A percentile compares a stretch with the other conserved stretches of the same genome.
These are phyloP conservation scores for Otolemur garnettii DNA, from an alignment of 2,113 vertebrate genomes.

Conservation along the genomic window DNA sequence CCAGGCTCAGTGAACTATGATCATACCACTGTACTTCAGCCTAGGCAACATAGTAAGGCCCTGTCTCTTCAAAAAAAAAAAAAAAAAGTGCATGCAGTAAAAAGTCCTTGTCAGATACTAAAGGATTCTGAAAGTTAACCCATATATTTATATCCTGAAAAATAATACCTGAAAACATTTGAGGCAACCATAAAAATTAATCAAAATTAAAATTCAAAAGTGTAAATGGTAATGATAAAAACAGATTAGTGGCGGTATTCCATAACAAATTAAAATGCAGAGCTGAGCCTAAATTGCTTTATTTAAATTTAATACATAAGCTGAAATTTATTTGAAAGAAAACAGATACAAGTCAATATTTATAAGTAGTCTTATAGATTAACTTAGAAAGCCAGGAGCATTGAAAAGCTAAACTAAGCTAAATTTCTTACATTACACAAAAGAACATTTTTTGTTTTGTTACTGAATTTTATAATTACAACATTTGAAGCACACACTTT, in stretches of 20 bases:
- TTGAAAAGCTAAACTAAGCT: conserved; percentile 27
- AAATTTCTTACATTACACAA: conserved; percentile 29
- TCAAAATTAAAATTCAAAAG: conserved; percentile 8
- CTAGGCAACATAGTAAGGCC: too few species aligned
- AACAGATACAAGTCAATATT: neutral
- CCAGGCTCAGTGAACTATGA: too few species aligned
- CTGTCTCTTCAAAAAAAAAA: too few species aligned
- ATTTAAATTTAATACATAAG: neutral
- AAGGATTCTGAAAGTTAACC: conserved; percentile 39
- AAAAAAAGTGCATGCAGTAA: neutral
- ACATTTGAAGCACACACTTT: neutral
- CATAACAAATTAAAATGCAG: neutral
- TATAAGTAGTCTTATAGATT: conserved; percentile 25
- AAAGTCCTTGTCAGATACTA: conserved; percentile 34
- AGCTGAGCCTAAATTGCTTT: neutral
- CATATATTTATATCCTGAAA: neutral
- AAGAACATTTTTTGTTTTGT: conserved; percentile 39
- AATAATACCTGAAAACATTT: neutral
- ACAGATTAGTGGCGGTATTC: neutral
- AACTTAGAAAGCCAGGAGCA: neutral
- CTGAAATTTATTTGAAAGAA: neutral
- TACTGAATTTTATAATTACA: conserved; percentile 53
- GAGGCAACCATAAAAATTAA: neutral
- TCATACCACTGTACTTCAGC: too few species aligned
- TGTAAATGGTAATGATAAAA: neutral